Base-by-base conservation (phyloP, 2,888 invertebrate genomes). In the Trypoxylon attenuatum region DNA sequence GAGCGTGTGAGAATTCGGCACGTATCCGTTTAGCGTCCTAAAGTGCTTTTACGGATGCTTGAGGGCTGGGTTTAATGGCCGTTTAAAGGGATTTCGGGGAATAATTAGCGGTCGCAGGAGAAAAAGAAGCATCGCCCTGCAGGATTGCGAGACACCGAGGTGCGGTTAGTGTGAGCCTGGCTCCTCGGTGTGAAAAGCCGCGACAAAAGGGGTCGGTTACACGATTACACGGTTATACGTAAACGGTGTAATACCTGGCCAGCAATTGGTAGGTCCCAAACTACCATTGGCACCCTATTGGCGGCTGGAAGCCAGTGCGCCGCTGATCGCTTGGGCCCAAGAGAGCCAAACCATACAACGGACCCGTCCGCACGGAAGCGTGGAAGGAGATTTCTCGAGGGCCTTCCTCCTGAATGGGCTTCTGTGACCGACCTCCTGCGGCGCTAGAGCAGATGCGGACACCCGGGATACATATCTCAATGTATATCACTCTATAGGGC, bases 71-170 rank as follows among this genome's bases (percentile, higher is more conserved):
- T 81, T 81, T 83, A 84, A 84, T 83, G 84, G 81, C 73, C 81
- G 83, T 84, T 85, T 84, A 85, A 84, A 82, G 82, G 84, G 84
- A 84, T 85, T 84, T 84, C 73, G 72, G 75, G 71, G 75, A 76
- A 80, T 83, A 83, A 84, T 84, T 84, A 83, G 79, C 79, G 72
- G 72, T n/a, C 63, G 68, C 66, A 52, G 58, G 55, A 53, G 63
- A 55, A 65, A 62, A 66, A 66, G 68, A 61, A 71, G 55, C 62
- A 53, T 50, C 67, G 51, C 25, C 50, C 53, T 39, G 45, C 13
- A 33, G 33, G n/a, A 5, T 33, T 10, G 33, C 33, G 4, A 33
- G 33, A 33, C 0, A 33, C 3, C 27, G 5, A 27, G 27, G 27
- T 1, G 8, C 27, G 5, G 13, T n/a, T n/a, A 54, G 33, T 55